Conservation (phyloP, 2,113 vertebrate species). For the Peromyscus californicus region DNA sequence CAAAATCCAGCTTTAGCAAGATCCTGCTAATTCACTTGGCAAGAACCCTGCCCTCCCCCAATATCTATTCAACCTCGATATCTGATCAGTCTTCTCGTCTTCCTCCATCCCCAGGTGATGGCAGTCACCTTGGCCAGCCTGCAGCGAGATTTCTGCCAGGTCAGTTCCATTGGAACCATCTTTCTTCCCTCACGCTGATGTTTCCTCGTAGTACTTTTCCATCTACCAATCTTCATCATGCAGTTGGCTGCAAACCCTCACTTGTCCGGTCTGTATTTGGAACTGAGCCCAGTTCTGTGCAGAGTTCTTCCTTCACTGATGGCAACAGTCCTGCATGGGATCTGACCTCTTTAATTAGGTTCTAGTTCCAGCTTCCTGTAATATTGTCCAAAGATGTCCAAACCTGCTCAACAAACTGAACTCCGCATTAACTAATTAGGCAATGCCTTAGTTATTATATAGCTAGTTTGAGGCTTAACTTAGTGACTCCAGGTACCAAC, state of each 20-base stretch:
- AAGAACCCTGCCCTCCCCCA: neutral
- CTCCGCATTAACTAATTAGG: slow-evolving; percentile 3
- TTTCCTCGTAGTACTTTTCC: slow-evolving; percentile 61
- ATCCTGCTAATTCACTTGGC: neutral
- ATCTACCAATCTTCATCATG: neutral
- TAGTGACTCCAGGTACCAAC: neutral
- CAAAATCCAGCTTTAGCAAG: slow-evolving; percentile 2
- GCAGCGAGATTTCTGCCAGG: neutral
- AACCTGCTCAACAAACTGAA: neutral
- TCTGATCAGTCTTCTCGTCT: neutral
- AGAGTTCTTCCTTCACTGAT: neutral
- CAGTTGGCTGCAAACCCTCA: neutral
- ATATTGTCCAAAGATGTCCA: neutral
- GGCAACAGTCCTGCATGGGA: neutral
- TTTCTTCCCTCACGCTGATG: neutral
- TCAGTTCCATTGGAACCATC: neutral
- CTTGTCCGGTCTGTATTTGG: neutral
- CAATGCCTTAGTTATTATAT: neutral
- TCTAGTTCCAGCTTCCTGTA: neutral
- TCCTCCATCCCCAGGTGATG: neutral
- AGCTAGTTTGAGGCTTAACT: neutral
- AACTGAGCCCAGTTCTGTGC: neutral
- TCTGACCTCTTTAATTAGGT: neutral
- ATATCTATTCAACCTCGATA: neutral
- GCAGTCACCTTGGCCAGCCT: neutral